Evolutionary conservation across 2,113 vertebrate species (phyloP).

Genomic region (Pholis gunnellus): DNA sequence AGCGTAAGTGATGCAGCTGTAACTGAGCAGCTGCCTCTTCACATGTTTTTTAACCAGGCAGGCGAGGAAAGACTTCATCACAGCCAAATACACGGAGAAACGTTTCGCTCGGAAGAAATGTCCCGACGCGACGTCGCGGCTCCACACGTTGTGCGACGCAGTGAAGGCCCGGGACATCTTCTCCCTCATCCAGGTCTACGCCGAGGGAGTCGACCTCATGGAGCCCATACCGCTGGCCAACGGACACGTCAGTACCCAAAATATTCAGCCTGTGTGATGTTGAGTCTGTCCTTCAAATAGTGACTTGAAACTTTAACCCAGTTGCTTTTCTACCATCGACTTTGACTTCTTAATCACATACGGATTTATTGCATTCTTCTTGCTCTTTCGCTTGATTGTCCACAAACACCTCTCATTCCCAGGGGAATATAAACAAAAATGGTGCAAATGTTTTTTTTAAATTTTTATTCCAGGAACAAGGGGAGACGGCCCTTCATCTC

Average conservation of each 20-base stretch:
- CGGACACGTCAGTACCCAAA: slow-evolving; percentile 89
- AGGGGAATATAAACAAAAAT: background rate
- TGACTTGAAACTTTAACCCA: background rate
- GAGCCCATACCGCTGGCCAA: slow-evolving; percentile 97
- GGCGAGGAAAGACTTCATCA: slow-evolving; percentile 98
- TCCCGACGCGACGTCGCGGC: slow-evolving; percentile 84
- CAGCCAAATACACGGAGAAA: slow-evolving; percentile 96
- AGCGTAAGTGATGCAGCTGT: background rate
- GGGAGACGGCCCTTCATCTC: slow-evolving; percentile 95
- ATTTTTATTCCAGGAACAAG: slow-evolving; percentile 87
- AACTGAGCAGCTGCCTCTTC: background rate
- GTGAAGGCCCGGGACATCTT: slow-evolving; percentile 96
- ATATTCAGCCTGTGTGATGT: background rate
- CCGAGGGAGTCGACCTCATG: slow-evolving; percentile 95
- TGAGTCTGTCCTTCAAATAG: background rate
- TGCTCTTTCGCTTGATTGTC: background rate
- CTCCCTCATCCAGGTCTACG: slow-evolving; percentile 94
- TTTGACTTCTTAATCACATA: background rate
- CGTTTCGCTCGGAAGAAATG: slow-evolving; percentile 91
- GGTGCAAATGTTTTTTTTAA: background rate
- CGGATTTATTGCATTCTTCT: background rate
- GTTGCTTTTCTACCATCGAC: background rate
- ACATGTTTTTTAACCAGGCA: slow-evolving; percentile 83
- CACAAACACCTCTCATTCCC: background rate
- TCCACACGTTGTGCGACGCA: slow-evolving; percentile 93